Evolutionary conservation across 2,888 invertebrate species (phyloP).

Genomic region (Desoria tigrina): DNA sequence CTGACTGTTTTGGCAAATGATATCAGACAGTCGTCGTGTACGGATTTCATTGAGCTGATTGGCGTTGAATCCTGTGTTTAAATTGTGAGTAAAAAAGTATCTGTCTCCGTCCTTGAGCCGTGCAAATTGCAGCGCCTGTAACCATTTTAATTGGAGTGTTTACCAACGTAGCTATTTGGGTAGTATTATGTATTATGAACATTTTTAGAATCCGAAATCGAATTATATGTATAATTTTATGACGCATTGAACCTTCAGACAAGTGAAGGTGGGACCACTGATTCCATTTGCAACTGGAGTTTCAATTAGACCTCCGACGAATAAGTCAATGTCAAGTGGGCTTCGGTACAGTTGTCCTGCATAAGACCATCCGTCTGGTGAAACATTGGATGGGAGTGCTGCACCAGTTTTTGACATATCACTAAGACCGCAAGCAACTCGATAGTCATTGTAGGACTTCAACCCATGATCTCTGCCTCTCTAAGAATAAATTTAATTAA

Average conservation of each 20-base stretch:
- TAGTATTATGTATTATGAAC: neutral
- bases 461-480: constrained; percentile 56
- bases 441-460: constrained; percentile 55
- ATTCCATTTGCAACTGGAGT: constrained; percentile 29
- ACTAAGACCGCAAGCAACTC: constrained; percentile 48
- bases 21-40: constrained; percentile 41
- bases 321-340: constrained; percentile 47
- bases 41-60: constrained; percentile 35
- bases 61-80: constrained; percentile 34
- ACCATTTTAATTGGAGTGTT: neutral
- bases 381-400: constrained; percentile 20
- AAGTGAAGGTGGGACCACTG: constrained; percentile 29
- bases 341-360: constrained; percentile 26
- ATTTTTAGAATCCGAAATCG: no score
- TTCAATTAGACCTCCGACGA: constrained; percentile 48
- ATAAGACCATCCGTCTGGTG: constrained; percentile 25
- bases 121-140: constrained; percentile 34
- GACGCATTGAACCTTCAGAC: constrained; percentile 3
- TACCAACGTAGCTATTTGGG: neutral
- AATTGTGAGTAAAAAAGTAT: constrained; percentile 48
- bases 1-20: constrained; percentile 47
- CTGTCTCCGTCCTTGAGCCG: constrained; percentile 46
- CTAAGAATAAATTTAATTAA: constrained; percentile 14
- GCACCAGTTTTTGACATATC: neutral
- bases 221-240: no score